Conservation (phyloP, 2,113 vertebrate genomes). For the Jacana jacana region DNA sequence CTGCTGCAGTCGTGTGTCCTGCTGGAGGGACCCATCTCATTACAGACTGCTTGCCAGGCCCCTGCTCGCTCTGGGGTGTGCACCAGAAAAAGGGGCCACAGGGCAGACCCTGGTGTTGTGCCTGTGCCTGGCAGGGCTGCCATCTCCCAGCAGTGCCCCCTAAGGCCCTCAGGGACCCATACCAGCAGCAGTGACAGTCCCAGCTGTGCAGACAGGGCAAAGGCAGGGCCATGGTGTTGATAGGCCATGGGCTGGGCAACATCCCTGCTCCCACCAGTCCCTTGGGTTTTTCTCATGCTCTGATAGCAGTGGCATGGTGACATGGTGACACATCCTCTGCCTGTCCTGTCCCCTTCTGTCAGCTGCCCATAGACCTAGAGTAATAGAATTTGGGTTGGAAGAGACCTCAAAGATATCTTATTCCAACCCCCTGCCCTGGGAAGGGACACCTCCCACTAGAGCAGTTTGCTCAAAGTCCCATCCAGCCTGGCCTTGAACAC, state of each 20-base stretch:
- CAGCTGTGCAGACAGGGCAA: neutral
- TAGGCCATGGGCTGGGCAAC: neutral
- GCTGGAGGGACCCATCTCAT: neutral
- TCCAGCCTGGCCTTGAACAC: neutral
- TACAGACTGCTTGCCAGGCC: neutral
- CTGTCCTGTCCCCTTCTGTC: neutral
- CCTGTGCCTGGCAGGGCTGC: neutral
- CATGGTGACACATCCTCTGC: neutral
- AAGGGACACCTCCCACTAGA: neutral
- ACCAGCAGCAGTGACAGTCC: neutral
- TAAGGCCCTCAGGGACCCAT: fast-evolving
- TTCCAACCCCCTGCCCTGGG: neutral
- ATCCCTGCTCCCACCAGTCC: fast-evolving
- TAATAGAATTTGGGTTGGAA: neutral
- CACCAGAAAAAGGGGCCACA: fast-evolving
- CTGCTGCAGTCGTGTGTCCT: neutral
- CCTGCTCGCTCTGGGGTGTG: neutral
- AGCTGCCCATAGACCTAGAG: neutral
- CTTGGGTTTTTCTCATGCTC: neutral
- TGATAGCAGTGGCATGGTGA: neutral
- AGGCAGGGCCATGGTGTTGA: neutral
- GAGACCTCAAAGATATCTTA: neutral
- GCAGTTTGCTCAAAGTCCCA: neutral
- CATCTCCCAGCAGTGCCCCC: neutral
- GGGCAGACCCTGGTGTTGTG: fast-evolving